Conservation (phyloP, 2,888 invertebrate species). For the Eustalomyia histrio region DNA sequence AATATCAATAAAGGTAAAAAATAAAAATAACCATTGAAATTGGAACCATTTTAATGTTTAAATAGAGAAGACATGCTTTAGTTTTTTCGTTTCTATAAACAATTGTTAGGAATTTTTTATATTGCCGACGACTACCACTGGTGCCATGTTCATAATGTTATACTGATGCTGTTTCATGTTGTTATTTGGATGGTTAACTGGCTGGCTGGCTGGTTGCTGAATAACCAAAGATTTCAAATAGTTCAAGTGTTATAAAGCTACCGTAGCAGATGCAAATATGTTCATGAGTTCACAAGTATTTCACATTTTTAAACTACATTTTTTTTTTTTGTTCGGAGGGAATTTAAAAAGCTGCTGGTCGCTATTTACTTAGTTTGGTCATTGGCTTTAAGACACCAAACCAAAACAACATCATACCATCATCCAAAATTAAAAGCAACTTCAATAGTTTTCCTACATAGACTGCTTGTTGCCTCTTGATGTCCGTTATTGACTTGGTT, state of each 20-base stretch:
- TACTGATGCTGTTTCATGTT: conserved; percentile 18
- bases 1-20: conserved; percentile 56
- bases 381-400: conserved; percentile 40
- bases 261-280: conserved; percentile 59
- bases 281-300: conserved; percentile 54
- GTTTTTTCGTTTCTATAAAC: conserved; percentile 31
- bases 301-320: conserved; percentile 48
- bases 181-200: no score
- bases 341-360: conserved; percentile 40
- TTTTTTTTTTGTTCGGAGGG: neutral
- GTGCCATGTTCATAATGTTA: conserved; percentile 26
- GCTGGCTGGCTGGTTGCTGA: neutral
- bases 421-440: neutral
- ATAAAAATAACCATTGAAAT: conserved; percentile 52
- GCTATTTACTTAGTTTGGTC: conserved; percentile 35
- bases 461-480: conserved; percentile 20
- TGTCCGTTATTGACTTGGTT: conserved; percentile 60
- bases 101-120: conserved; percentile 49
- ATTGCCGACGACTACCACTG: conserved; percentile 57
- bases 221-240: conserved; percentile 54
- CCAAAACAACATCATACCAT: neutral
- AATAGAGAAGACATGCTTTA: conserved; percentile 31
- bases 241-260: conserved; percentile 64
- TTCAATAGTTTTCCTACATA: conserved; percentile 24
- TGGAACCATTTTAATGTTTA: conserved; percentile 47